These are phyloP conservation scores for Prionailurus bengalensis DNA, from an alignment of 2,113 vertebrate genomes.

Conservation along the genomic window DNA sequence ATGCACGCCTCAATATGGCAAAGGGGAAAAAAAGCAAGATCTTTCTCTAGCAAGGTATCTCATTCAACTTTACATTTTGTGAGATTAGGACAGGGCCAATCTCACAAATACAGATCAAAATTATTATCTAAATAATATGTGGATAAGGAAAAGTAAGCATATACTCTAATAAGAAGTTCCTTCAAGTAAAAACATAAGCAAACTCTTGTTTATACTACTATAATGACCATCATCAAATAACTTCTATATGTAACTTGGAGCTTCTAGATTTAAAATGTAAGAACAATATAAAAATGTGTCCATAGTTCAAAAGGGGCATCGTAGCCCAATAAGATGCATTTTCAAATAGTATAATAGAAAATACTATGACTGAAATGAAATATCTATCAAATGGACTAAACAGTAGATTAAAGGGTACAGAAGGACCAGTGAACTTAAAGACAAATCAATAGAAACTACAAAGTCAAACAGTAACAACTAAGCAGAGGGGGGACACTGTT, in stretches of 20 bases:
- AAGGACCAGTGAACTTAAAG: not conserved
- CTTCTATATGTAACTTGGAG: not conserved
- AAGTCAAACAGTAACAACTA: not conserved
- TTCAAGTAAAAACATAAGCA: not conserved
- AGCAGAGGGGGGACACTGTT: not conserved
- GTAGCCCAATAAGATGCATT: not conserved
- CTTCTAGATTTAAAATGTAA: not conserved
- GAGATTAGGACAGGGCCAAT: not conserved
- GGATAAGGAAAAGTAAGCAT: not conserved
- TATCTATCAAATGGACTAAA: not conserved
- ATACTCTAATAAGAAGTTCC: not conserved
- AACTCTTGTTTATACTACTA: not conserved
- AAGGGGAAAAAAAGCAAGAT: not conserved
- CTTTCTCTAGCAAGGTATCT: not conserved
- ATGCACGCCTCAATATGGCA: not conserved
- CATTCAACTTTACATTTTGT: not conserved
- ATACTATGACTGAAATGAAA: not conserved
- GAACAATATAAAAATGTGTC: not conserved
- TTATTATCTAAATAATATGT: not conserved
- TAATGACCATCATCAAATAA: not conserved
- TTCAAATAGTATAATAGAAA: not conserved
- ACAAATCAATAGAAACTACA: not conserved
- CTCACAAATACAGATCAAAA: not conserved
- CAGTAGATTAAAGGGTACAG: not conserved
- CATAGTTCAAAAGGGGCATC: not conserved